phyloP scores from a whole-genome alignment of 1,140 invertebrate genomes.

The Gonatopus flavifemur region DNA sequence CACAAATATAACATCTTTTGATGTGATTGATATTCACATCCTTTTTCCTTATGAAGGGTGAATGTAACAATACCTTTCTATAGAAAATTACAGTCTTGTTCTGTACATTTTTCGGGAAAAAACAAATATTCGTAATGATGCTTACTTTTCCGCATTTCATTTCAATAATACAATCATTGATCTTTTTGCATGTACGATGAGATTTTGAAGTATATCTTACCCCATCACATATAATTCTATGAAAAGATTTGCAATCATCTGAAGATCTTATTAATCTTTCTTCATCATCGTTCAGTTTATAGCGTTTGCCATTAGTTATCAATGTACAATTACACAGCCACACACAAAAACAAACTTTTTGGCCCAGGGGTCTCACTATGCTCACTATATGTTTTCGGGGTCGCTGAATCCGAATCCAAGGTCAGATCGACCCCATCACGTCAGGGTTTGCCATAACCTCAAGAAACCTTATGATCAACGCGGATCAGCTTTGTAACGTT shows the following conservation, averaged over 20 bases:
- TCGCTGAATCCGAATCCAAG: too few relatives aligned
- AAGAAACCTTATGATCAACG: too few relatives aligned
- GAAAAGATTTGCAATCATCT: not conserved
- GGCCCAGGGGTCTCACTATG: too few relatives aligned
- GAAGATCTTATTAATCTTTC: not conserved
- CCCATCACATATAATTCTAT: not conserved
- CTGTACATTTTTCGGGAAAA: not conserved
- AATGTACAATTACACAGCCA: not conserved
- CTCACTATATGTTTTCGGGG: too few relatives aligned
- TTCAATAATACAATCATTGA: constrained; percentile 6
- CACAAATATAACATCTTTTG: not conserved
- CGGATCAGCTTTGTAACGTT: too few relatives aligned
- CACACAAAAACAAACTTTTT: too few relatives aligned
- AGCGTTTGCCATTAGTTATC: constrained; percentile 6
- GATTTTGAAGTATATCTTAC: constrained; percentile 1
- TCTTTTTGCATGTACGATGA: not conserved
- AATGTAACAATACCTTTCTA: not conserved
- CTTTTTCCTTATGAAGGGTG: not conserved
- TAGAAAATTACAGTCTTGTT: constrained; percentile 1
- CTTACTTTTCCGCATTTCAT: not conserved
- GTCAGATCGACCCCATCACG: too few relatives aligned
- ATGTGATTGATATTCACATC: not conserved
- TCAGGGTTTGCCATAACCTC: too few relatives aligned
- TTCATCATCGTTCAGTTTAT: constrained; percentile 1
- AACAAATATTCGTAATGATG: constrained; percentile 8